These are phyloP conservation scores for Hipparchia sbordonii DNA, from an alignment of 2,888 invertebrate species.

Conservation along the genomic window DNA sequence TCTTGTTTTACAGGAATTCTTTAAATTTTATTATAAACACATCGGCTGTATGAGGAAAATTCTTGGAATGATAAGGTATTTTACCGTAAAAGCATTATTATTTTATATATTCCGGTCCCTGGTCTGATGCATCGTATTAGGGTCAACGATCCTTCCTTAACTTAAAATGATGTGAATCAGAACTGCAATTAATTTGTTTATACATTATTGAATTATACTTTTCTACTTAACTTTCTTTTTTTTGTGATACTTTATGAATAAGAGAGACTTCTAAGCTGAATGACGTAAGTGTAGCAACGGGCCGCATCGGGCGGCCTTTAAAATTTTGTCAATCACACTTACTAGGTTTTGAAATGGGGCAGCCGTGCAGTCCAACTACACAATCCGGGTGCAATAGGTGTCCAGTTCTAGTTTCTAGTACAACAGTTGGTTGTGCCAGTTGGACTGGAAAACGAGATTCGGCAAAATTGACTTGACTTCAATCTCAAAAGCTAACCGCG, in stretches of 20 bases:
- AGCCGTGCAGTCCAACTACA: too few species aligned
- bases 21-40: too few species aligned
- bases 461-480: neutral
- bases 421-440: too few species aligned
- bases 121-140: constrained; percentile 8
- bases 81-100: constrained; percentile 9
- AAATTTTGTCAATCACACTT: too few species aligned
- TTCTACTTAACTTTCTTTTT: too few species aligned
- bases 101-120: constrained; percentile 5
- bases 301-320: neutral
- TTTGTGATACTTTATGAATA: too few species aligned
- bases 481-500: neutral
- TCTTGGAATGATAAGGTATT: neutral
- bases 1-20: too few species aligned
- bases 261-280: too few species aligned
- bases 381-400: too few species aligned
- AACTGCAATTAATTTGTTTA: neutral
- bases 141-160: constrained; percentile 15
- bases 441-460: too few species aligned
- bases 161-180: constrained; percentile 20
- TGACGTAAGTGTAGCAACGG: neutral
- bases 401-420: too few species aligned
- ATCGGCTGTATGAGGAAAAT: neutral
- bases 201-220: neutral
- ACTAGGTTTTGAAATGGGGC: too few species aligned